Conservation (phyloP, 2,888 invertebrate genomes). For the Leistus spinibarbis region DNA sequence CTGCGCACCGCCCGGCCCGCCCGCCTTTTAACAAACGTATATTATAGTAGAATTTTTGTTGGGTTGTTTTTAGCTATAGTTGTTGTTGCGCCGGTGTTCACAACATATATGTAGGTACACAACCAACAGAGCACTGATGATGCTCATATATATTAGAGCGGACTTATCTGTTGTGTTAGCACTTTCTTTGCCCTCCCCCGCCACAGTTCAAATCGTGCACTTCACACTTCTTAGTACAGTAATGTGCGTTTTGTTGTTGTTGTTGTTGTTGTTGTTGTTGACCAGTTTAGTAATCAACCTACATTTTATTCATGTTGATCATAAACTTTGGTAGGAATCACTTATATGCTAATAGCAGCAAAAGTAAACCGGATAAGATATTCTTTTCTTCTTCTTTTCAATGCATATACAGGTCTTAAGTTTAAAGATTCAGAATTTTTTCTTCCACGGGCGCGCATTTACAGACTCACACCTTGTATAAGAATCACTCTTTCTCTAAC, state of each 20-base stretch:
- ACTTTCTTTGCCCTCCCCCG: slow-evolving; percentile 14
- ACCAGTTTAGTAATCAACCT: slow-evolving; percentile 1
- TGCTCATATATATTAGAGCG: slow-evolving; percentile 13
- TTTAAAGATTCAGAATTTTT: too few species aligned
- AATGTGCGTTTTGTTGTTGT: slow-evolving; percentile 15
- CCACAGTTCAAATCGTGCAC: slow-evolving; percentile 18
- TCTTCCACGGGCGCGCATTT: too few species aligned
- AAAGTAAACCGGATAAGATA: too few species aligned
- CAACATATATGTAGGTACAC: too few species aligned
- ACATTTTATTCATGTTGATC: not conserved
- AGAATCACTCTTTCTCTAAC: too few species aligned
- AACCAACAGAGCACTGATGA: not conserved
- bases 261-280: too few species aligned
- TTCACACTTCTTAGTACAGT: slow-evolving; percentile 22
- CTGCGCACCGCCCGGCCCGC: too few species aligned
- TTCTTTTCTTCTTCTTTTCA: too few species aligned
- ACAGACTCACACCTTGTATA: too few species aligned
- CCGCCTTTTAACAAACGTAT: not conserved
- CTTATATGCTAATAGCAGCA: too few species aligned
- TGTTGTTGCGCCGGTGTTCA: not conserved
- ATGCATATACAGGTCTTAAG: too few species aligned
- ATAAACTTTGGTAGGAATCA: too few species aligned
- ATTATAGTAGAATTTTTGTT: not conserved
- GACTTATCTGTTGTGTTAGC: slow-evolving; percentile 30
- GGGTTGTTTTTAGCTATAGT: not conserved